phyloP scores from a whole-genome alignment of 2,888 invertebrate genomes.

The Zonitis immaculata region DNA sequence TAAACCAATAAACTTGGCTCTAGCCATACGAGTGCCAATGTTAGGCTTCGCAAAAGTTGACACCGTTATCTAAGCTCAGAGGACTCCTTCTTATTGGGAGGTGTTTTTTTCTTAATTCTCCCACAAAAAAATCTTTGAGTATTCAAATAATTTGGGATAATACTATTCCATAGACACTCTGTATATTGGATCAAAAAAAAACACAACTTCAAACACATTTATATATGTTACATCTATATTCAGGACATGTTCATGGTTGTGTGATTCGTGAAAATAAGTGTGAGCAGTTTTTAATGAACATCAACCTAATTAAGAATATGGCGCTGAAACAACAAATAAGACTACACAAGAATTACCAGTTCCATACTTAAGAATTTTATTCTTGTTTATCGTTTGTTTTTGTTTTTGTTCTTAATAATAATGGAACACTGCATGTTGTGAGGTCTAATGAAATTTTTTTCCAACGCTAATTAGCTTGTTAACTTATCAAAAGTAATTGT shows the following conservation, averaged over 20 bases:
- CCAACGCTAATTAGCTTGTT: neutral
- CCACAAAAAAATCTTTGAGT: too few species aligned
- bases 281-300: neutral
- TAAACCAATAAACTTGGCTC: too few species aligned
- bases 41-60: too few species aligned
- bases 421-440: neutral
- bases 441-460: neutral
- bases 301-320: neutral
- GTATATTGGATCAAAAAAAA: too few species aligned
- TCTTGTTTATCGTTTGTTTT: too few species aligned
- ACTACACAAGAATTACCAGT: slow-evolving; percentile 1
- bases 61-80: too few species aligned
- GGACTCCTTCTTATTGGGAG: too few species aligned
- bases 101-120: too few species aligned
- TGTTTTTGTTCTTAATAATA: neutral
- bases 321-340: slow-evolving; percentile 1
- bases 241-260: neutral
- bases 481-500: slow-evolving; percentile 1
- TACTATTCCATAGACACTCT: too few species aligned
- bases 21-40: too few species aligned
- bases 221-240: neutral
- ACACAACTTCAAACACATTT: too few species aligned
- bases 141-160: too few species aligned
- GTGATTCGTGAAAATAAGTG: neutral
- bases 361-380: neutral